Evolutionary conservation across 2,113 vertebrate genomes (phyloP).

Genomic region (Jaculus jaculus): DNA sequence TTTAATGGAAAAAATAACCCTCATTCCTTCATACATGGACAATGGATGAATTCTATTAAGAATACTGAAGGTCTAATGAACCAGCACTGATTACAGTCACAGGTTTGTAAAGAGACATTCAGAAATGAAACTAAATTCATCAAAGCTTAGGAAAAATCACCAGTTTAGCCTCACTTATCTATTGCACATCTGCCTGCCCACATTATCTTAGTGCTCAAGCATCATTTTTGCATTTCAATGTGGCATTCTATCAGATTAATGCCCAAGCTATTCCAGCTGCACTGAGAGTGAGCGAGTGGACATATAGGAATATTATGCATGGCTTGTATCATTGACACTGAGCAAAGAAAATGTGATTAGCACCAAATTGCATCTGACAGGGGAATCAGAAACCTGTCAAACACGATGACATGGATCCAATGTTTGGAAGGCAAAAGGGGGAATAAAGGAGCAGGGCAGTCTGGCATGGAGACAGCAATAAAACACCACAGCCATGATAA

Average conservation of each 20-base stretch:
- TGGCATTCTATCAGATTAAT: slow-evolving; percentile 88
- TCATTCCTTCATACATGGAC: slow-evolving; percentile 71
- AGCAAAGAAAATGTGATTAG: slow-evolving; percentile 92
- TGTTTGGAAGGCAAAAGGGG: slow-evolving; percentile 87
- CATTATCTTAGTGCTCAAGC: slow-evolving; percentile 84
- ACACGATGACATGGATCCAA: slow-evolving; percentile 93
- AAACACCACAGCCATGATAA: slow-evolving; percentile 89
- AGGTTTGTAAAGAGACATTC: slow-evolving; percentile 81
- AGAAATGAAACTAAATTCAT: slow-evolving; percentile 84
- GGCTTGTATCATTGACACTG: slow-evolving; percentile 89
- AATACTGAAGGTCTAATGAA: slow-evolving; percentile 84
- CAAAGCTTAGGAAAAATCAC: slow-evolving; percentile 82
- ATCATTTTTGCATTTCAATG: slow-evolving; percentile 89
- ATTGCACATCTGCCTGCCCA: slow-evolving; percentile 85
- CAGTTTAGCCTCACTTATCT: slow-evolving; percentile 81
- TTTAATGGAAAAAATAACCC: slow-evolving; percentile 70
- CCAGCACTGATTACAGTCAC: slow-evolving; percentile 83
- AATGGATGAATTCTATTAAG: slow-evolving; percentile 82
- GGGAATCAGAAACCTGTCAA: slow-evolving; percentile 98
- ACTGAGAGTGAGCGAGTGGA: slow-evolving; percentile 87
- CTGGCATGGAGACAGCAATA: slow-evolving; percentile 89
- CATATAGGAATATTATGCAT: slow-evolving; percentile 90
- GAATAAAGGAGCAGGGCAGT: slow-evolving; percentile 85
- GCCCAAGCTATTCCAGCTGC: slow-evolving; percentile 88
- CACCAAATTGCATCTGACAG: slow-evolving; percentile 94